Conservation (phyloP, 2,888 invertebrate species). For the Lithophane leautieri region DNA sequence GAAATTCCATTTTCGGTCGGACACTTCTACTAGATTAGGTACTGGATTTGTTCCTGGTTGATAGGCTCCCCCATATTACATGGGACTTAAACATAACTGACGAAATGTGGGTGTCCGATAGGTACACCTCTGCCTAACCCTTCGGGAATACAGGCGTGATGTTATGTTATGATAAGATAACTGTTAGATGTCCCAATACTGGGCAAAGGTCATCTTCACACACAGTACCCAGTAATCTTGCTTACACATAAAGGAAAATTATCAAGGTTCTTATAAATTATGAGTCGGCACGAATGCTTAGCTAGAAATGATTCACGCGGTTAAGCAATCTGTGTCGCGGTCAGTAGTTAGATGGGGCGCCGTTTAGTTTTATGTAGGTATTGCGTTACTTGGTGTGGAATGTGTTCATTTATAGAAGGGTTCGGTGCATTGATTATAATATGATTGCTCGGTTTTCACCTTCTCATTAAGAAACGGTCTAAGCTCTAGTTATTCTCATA, state of each 20-base stretch:
- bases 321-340: conserved; percentile 61
- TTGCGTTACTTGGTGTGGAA: conserved; percentile 40
- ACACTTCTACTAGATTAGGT: too few relatives aligned
- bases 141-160: too few relatives aligned
- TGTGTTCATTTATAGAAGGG: conserved; percentile 16
- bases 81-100: too few relatives aligned
- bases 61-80: too few relatives aligned
- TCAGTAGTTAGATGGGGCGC: conserved; percentile 57
- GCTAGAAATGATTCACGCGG: conserved; percentile 57
- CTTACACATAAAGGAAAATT: conserved; percentile 43
- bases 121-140: too few relatives aligned
- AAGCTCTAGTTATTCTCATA: background rate
- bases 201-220: conserved; percentile 10
- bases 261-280: conserved; percentile 41
- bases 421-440: background rate
- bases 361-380: conserved; percentile 30
- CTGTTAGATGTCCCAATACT: background rate
- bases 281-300: conserved; percentile 37
- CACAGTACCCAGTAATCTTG: background rate
- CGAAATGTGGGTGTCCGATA: too few relatives aligned
- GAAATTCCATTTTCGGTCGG: too few relatives aligned
- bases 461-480: background rate
- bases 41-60: too few relatives aligned
- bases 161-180: too few relatives aligned
- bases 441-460: too few relatives aligned